These are phyloP conservation scores for Octonoba sinensis DNA, from an alignment of 2,888 invertebrate species.

Conservation along the genomic window DNA sequence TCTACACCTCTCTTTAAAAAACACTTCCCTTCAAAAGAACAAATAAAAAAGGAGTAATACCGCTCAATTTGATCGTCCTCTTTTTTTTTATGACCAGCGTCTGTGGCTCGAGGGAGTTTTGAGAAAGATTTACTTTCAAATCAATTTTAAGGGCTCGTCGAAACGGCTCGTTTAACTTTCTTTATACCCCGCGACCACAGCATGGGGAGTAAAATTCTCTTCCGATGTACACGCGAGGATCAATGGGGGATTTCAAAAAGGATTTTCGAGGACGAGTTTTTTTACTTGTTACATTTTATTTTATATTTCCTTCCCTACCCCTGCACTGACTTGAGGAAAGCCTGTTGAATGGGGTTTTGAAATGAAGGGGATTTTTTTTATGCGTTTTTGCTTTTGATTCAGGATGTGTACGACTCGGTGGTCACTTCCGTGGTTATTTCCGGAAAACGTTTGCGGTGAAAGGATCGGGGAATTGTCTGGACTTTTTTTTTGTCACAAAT, in stretches of 20 bases:
- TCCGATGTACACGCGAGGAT: constrained; percentile 41
- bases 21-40: constrained; percentile 8
- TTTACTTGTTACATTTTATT: constrained; percentile 33
- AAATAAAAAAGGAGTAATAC: constrained; percentile 28
- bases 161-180: constrained; percentile 63
- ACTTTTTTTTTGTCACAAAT: too few relatives aligned
- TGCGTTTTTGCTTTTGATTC: constrained; percentile 3
- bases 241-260: constrained; percentile 60
- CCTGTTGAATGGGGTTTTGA: constrained; percentile 51
- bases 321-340: constrained; percentile 9
- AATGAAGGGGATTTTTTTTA: neutral
- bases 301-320: neutral
- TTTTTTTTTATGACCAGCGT: constrained; percentile 13
- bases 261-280: constrained; percentile 46
- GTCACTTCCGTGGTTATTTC: constrained; percentile 12
- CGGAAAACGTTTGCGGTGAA: neutral
- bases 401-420: constrained; percentile 1
- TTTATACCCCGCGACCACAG: constrained; percentile 53
- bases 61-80: constrained; percentile 41
- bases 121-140: constrained; percentile 63
- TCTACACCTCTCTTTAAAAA: constrained; percentile 15
- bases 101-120: constrained; percentile 53
- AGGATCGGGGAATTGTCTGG: too few relatives aligned
- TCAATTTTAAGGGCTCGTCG: constrained; percentile 62
- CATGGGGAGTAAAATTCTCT: constrained; percentile 46